Evolutionary conservation across 2,113 vertebrate species (phyloP).

Genomic region (Heterotis niloticus): DNA sequence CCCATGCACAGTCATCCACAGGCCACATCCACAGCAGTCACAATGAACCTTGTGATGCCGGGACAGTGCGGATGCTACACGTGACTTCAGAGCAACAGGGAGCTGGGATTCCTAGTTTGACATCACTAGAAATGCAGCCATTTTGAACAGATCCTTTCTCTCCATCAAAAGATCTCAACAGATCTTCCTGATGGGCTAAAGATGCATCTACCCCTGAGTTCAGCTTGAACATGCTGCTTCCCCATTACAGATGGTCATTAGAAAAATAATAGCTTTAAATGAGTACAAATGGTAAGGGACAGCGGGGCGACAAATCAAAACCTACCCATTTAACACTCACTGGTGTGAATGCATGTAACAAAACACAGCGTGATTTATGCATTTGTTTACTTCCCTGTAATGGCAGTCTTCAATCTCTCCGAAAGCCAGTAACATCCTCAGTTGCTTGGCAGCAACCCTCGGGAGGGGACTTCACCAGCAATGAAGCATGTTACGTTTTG

Average conservation of each 20-base stretch:
- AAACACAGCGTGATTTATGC: neutral
- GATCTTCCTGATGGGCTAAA: neutral
- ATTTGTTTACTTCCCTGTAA: slow-evolving; percentile 1
- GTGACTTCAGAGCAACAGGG: neutral
- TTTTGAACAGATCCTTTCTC: neutral
- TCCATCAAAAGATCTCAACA: neutral
- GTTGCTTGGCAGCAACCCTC: slow-evolving; percentile 24
- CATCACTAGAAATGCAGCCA: neutral
- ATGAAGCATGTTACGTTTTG: slow-evolving; percentile 16
- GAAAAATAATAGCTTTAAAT: neutral
- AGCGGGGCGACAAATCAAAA: neutral
- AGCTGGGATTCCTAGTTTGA: neutral
- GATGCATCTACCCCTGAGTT: neutral
- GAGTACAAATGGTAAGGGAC: neutral
- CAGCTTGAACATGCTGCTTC: too few relatives aligned
- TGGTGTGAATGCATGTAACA: neutral
- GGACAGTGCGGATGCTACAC: neutral
- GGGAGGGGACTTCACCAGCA: neutral
- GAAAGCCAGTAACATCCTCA: slow-evolving; percentile 11
- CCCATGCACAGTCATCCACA: neutral
- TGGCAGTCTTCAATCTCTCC: slow-evolving; percentile 6
- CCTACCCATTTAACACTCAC: neutral
- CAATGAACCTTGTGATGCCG: neutral
- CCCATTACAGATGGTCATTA: neutral
- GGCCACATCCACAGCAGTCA: neutral